These are phyloP conservation scores for Chionoecetes opilio DNA, from an alignment of 1,140 invertebrate species.

Conservation along the genomic window DNA sequence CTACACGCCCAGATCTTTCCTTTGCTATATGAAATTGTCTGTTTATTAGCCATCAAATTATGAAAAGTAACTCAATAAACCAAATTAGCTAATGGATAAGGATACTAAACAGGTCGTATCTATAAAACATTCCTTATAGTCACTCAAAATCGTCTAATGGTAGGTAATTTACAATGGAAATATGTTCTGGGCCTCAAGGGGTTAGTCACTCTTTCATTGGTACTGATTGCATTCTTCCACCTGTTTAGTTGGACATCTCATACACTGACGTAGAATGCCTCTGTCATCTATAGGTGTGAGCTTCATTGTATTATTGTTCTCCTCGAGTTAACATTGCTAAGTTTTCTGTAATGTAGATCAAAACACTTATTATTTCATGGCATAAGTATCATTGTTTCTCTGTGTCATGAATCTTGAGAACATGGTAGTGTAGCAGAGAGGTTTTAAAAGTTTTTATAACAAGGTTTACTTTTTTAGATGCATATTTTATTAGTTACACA, in stretches of 20 bases:
- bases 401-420: not conserved
- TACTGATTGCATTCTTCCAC: not conserved
- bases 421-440: not conserved
- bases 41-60: too few relatives aligned
- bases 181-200: too few relatives aligned
- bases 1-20: too few relatives aligned
- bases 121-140: too few relatives aligned
- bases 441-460: not conserved
- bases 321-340: not conserved
- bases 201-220: not conserved
- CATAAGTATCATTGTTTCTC: not conserved
- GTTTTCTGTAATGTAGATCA: slow-evolving; percentile 28
- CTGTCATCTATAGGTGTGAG: not conserved
- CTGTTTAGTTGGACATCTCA: not conserved
- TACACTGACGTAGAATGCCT: not conserved
- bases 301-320: not conserved
- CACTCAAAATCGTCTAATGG: too few relatives aligned
- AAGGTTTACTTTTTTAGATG: slow-evolving; percentile 19
- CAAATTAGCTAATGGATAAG: too few relatives aligned
- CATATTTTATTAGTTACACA: slow-evolving; percentile 11
- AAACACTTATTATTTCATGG: not conserved
- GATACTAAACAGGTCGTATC: too few relatives aligned
- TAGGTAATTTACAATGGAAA: too few relatives aligned
- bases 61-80: too few relatives aligned
- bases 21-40: too few relatives aligned